Evolutionary conservation across 1,140 invertebrate genomes (phyloP).

Genomic region (Subanguina moxae): DNA sequence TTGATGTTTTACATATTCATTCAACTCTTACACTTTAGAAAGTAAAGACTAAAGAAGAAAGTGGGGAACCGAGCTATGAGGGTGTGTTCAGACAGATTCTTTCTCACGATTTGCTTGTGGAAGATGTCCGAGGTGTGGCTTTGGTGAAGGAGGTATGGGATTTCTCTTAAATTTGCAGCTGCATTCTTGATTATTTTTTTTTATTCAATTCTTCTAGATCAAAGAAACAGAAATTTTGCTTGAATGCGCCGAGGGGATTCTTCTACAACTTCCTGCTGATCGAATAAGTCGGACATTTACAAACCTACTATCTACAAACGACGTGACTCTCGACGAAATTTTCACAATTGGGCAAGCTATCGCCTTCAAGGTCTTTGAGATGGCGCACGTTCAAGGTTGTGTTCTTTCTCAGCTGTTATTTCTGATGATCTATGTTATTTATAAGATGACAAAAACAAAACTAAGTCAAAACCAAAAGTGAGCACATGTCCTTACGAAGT

Average conservation of each 20-base stretch:
- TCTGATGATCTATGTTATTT: not conserved
- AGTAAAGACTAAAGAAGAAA: slow-evolving; percentile 19
- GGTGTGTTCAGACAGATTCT: slow-evolving; percentile 42
- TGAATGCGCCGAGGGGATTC: slow-evolving; percentile 38
- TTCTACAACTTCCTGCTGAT: slow-evolving; percentile 31
- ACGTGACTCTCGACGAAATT: slow-evolving; percentile 46
- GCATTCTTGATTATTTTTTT: not conserved
- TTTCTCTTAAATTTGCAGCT: not conserved
- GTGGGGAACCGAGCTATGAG: slow-evolving; percentile 32
- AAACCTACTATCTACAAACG: slow-evolving; percentile 18
- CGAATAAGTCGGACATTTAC: slow-evolving; percentile 39
- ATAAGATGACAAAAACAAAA: slow-evolving; percentile 8
- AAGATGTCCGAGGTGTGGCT: slow-evolving; percentile 46
- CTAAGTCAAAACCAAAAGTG: slow-evolving; percentile 23
- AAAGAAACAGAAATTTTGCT: slow-evolving; percentile 33
- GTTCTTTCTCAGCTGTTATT: slow-evolving; percentile 11
- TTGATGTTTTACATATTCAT: too few species aligned
- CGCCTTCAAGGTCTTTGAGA: slow-evolving; percentile 42
- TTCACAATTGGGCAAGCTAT: slow-evolving; percentile 49
- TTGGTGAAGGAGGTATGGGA: slow-evolving; percentile 42
- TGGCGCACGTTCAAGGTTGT: slow-evolving; percentile 8
- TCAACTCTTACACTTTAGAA: slow-evolving; percentile 24
- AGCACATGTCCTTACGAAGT: slow-evolving; percentile 43
- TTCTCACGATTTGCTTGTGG: slow-evolving; percentile 33
- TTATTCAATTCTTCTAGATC: slow-evolving; percentile 43